These are phyloP conservation scores for Eumaeus atala DNA, from an alignment of 1,140 invertebrate genomes.

Conservation along the genomic window DNA sequence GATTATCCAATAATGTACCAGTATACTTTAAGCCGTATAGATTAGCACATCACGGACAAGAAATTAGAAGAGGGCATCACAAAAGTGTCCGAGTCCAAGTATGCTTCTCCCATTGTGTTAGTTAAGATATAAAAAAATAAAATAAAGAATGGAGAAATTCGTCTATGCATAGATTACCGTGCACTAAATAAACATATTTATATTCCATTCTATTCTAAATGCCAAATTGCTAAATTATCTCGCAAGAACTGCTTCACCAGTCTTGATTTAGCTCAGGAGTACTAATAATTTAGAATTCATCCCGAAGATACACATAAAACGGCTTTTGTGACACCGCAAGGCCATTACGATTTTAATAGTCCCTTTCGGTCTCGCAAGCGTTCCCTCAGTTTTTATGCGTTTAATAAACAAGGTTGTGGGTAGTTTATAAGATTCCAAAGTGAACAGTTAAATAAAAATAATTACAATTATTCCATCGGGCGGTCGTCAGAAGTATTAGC, in stretches of 20 bases:
- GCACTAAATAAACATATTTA: constrained; percentile 1
- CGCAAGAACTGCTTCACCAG: constrained; percentile 8
- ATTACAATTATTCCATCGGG: no score
- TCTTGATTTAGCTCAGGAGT: constrained; percentile 10
- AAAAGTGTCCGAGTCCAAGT: constrained; percentile 5
- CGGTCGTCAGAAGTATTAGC: no score
- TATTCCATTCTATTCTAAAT: background rate
- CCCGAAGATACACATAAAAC: constrained; percentile 9
- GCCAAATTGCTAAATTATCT: background rate
- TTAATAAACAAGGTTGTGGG: background rate
- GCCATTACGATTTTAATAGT: constrained; percentile 18
- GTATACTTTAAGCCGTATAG: background rate
- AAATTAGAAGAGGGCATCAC: constrained; percentile 10
- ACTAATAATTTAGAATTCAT: constrained; percentile 9
- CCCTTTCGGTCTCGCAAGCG: background rate
- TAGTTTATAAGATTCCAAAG: no score
- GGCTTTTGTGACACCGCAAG: constrained; percentile 12
- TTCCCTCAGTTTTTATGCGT: background rate
- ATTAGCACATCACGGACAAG: constrained; percentile 4
- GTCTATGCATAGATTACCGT: constrained; percentile 12
- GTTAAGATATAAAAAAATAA: no score
- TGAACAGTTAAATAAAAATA: no score
- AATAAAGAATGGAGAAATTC: constrained; percentile 8
- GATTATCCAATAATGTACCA: background rate
- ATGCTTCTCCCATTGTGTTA: constrained; percentile 15